Conservation (phyloP, 2,797 vertebrate genomes). For the Scolopax bukidnonensis region DNA sequence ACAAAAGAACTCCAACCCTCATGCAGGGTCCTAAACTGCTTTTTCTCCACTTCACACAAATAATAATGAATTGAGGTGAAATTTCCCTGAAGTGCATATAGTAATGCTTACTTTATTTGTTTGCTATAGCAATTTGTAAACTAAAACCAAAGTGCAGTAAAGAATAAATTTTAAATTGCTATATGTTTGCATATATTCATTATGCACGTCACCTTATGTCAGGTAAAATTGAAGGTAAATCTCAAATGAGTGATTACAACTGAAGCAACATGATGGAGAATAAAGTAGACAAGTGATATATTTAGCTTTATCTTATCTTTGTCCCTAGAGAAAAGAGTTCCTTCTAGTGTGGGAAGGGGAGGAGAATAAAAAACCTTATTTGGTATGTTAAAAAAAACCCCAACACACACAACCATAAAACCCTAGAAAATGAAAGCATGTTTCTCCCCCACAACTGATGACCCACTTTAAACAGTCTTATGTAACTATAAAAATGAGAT, state of each 20-base stretch:
- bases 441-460: slow-evolving; percentile 25
- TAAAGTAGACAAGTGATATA: slow-evolving; percentile 40
- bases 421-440: background rate
- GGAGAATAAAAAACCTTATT: background rate
- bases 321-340: slow-evolving; percentile 4
- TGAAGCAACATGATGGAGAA: slow-evolving; percentile 28
- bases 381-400: background rate
- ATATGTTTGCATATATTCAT: slow-evolving; percentile 14
- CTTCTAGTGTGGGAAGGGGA: background rate
- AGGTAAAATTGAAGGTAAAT: slow-evolving; percentile 32
- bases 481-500: slow-evolving; percentile 35
- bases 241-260: slow-evolving; percentile 25
- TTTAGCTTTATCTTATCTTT: slow-evolving; percentile 29
- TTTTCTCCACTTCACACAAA: background rate
- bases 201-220: background rate
- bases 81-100: background rate
- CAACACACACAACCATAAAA: background rate
- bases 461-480: slow-evolving; percentile 27
- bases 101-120: background rate
- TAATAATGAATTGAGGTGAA: background rate
- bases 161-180: slow-evolving; percentile 6
- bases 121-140: background rate
- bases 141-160: background rate
- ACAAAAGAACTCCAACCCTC: background rate
- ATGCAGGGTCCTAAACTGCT: background rate